These are phyloP conservation scores for Pammene aurita DNA, from an alignment of 2,888 invertebrate species.

Conservation along the genomic window DNA sequence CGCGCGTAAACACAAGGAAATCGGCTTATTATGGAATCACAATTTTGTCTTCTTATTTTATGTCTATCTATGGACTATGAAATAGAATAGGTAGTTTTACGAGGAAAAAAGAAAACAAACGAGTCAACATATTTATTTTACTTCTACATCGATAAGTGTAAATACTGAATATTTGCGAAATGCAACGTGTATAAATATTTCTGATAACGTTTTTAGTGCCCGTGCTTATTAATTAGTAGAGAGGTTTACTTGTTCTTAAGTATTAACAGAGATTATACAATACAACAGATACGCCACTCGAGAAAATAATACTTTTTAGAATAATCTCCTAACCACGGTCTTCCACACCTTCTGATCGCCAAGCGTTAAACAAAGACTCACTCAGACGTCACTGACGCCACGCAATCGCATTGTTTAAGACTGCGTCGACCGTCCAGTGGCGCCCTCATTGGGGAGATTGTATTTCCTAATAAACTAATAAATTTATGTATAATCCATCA, in stretches of 20 bases:
- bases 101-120: conserved; percentile 14
- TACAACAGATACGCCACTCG: background rate
- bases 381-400: too few species aligned
- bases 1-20: too few species aligned
- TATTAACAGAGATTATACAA: background rate
- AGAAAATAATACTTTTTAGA: background rate
- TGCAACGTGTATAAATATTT: conserved; percentile 36
- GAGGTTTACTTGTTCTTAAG: background rate
- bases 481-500: too few species aligned
- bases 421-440: too few species aligned
- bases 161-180: conserved; percentile 41
- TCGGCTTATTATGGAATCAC: too few species aligned
- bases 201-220: background rate
- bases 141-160: conserved; percentile 43
- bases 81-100: too few species aligned
- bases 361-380: too few species aligned
- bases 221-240: background rate
- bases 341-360: background rate
- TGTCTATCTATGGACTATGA: too few species aligned
- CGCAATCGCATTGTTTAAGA: too few species aligned
- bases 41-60: too few species aligned
- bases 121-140: conserved; percentile 38
- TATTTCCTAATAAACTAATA: too few species aligned
- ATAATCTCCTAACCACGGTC: background rate
- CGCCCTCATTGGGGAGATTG: too few species aligned